Evolutionary conservation across 2,797 vertebrate genomes (phyloP).

Genomic region (Microctenopoma stevenorrisi): DNA sequence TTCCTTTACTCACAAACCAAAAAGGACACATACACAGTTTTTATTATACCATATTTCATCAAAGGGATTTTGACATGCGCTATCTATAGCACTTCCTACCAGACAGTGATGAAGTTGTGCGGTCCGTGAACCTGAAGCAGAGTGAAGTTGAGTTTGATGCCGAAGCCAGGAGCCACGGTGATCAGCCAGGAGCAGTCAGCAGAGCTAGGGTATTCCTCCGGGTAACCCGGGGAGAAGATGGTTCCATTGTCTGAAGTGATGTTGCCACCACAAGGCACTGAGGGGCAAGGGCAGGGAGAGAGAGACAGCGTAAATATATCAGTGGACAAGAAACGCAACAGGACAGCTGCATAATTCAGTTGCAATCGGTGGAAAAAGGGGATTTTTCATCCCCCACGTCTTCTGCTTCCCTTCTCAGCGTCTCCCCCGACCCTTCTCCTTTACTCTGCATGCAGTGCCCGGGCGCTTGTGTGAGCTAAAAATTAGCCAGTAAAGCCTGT

Average conservation of each 20-base stretch:
- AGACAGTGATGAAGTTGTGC: slow-evolving; percentile 95
- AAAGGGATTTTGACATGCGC: background rate
- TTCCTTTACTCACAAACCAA: background rate
- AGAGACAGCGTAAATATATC: slow-evolving; percentile 32
- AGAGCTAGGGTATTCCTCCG: slow-evolving; percentile 93
- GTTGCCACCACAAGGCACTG: slow-evolving; percentile 96
- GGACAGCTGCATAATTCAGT: slow-evolving; percentile 52
- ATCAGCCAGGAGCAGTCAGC: slow-evolving; percentile 96
- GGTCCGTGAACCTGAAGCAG: slow-evolving; percentile 93
- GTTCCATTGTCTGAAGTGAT: slow-evolving; percentile 94
- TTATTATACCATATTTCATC: no score
- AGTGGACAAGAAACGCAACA: slow-evolving; percentile 44
- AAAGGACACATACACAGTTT: background rate
- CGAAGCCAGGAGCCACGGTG: slow-evolving; percentile 90
- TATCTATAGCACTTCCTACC: slow-evolving; percentile 81
- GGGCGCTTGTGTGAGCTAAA: slow-evolving; percentile 75
- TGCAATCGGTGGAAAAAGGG: slow-evolving; percentile 44
- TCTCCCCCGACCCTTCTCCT: slow-evolving; percentile 46
- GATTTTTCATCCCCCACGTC: slow-evolving; percentile 40
- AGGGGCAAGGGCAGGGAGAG: background rate
- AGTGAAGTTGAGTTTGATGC: slow-evolving; percentile 94
- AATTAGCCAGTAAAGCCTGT: slow-evolving; percentile 84
- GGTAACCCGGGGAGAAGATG: slow-evolving; percentile 96
- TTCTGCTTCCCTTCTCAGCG: slow-evolving; percentile 55
- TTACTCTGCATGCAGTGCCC: slow-evolving; percentile 66